Base-by-base conservation (phyloP, 2,888 invertebrate species). In the Caenorhabditis wallacei region DNA sequence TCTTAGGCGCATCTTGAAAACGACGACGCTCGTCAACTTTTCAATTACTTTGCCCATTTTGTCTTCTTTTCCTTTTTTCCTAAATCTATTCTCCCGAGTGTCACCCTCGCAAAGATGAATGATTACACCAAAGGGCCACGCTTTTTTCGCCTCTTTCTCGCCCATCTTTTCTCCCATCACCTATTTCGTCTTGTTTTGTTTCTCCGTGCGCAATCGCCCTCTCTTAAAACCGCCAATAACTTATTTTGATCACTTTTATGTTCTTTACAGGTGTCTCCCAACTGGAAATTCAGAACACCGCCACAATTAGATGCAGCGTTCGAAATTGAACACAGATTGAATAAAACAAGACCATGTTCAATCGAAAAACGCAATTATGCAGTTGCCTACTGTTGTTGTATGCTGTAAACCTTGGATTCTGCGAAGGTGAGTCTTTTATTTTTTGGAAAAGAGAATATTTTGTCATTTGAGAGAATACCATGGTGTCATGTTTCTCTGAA, bases 11-110 rank as follows among this genome's bases (percentile, higher is more conserved):
- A 59, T 78, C 78, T 78, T 78, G 78, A 70, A 78, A 78, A 78
- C 78, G 78, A 78, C 78, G 69, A 69, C 78, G 78, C 78, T 78
- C 78, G 78, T 78, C 78, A 78, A 78, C 69, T 78, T 78, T 78
- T 78, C 78, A 78, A 78, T 78, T 78, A 78, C 78, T 78, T 78
- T 78, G 69, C 69, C 69, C 54, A 69, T 53, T 78, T 75, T 75
- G 75, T 75, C 75, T 66, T 48, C 51, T 54, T 48, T 24, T 40
- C 43, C 30, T 59, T 69, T 54, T 78, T 53, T 24, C 57, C 76
- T 69, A 70, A 78, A 78, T 78, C 78, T 70, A 78, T 78, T 78
- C 78, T 69, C 69, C 63, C 43, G 43, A 78, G 78, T 78, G 78
- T 78, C 78, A 78, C 68, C 69, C 78, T 69, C 35, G 48, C 63